phyloP scores from a whole-genome alignment of 1,140 invertebrate species.

The Drosophila repletoides region DNA sequence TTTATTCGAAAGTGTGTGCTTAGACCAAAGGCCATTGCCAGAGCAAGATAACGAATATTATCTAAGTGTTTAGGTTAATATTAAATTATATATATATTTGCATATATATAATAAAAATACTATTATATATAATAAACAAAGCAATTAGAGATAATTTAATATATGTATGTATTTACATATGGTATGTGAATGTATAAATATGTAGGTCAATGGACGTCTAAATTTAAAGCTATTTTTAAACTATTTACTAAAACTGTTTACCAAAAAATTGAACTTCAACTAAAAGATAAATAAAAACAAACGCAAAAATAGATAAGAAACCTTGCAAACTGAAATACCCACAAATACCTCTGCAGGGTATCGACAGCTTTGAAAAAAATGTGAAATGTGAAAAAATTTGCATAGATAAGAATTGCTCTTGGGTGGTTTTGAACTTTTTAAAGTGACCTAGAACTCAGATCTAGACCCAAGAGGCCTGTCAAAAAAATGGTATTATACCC shows the following conservation, averaged over 20 bases:
- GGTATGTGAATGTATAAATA: slow-evolving; percentile 10
- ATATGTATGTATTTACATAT: neutral
- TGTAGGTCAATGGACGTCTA: slow-evolving; percentile 41
- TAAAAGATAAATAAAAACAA: slow-evolving; percentile 13
- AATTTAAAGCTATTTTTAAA: slow-evolving; percentile 24
- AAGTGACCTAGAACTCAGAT: too few relatives aligned
- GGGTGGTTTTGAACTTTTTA: too few relatives aligned
- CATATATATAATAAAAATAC: too few relatives aligned
- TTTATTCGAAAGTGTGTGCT: neutral
- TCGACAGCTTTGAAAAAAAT: too few relatives aligned
- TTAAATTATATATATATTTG: slow-evolving; percentile 42
- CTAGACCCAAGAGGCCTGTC: too few relatives aligned
- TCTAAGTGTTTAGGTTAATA: slow-evolving; percentile 45
- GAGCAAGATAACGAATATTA: slow-evolving; percentile 14
- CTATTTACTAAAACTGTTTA: slow-evolving; percentile 22
- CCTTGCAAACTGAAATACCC: neutral
- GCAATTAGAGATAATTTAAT: too few relatives aligned
- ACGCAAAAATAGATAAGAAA: neutral
- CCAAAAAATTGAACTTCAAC: slow-evolving; percentile 3
- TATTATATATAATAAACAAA: too few relatives aligned
- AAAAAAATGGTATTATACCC: too few relatives aligned
- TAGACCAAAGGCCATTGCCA: neutral
- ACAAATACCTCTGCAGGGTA: neutral
- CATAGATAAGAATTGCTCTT: too few relatives aligned
- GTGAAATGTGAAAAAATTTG: neutral